These are phyloP conservation scores for Hemaris fuciformis DNA, from an alignment of 2,888 invertebrate species.

Conservation along the genomic window DNA sequence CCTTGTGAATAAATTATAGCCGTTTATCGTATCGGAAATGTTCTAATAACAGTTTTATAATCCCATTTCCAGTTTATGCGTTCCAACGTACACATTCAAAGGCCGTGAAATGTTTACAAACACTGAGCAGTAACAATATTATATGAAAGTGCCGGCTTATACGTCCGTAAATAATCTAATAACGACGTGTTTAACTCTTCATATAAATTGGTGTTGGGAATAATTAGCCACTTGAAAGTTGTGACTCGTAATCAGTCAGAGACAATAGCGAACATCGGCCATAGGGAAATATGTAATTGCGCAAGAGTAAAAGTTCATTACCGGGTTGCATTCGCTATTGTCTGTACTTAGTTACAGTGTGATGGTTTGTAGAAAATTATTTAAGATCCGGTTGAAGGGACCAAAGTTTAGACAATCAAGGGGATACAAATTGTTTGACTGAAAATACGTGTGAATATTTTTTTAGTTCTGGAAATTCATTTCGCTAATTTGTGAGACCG, in stretches of 20 bases:
- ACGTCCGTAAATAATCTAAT: slow-evolving; percentile 17
- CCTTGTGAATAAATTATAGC: too few relatives aligned
- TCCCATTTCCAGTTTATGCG: not conserved
- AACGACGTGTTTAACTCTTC: not conserved
- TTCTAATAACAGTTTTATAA: not conserved
- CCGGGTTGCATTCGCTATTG: not conserved
- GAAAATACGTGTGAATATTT: too few relatives aligned
- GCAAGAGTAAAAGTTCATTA: slow-evolving; percentile 48
- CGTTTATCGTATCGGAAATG: not conserved
- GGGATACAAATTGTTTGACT: too few relatives aligned
- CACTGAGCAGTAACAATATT: slow-evolving; percentile 31
- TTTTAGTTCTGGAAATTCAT: too few relatives aligned
- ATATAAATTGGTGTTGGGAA: not conserved
- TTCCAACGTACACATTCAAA: not conserved
- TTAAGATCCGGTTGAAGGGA: not conserved
- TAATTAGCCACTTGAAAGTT: not conserved
- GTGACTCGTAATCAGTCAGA: slow-evolving; percentile 15
- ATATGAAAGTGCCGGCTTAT: slow-evolving; percentile 37
- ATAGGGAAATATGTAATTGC: slow-evolving; percentile 44
- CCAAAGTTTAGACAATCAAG: too few relatives aligned
- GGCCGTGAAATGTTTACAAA: slow-evolving; percentile 37
- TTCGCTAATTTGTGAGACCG: too few relatives aligned
- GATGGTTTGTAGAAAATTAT: not conserved
- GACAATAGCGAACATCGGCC: slow-evolving; percentile 35
- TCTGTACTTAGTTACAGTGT: not conserved